Conservation (phyloP, 2,888 invertebrate species). For the Nesidiocoris tenuis region DNA sequence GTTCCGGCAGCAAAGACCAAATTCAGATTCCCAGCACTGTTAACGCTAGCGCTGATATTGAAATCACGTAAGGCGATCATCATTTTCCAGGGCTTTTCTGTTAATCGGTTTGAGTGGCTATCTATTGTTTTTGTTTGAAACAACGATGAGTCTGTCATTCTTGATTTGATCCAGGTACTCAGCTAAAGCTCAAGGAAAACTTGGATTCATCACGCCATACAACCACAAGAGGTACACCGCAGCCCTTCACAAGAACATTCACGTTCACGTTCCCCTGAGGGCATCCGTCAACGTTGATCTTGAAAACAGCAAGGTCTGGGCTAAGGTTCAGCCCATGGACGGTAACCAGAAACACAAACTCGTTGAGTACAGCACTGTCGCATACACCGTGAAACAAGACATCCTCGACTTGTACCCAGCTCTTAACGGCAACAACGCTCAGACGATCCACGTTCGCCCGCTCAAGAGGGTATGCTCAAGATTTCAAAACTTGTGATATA, state of each 20-base stretch:
- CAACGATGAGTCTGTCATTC: no score
- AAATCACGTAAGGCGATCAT: slow-evolving; percentile 39
- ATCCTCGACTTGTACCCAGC: slow-evolving; percentile 59
- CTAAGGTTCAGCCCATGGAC: slow-evolving; percentile 59
- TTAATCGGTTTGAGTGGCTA: no score
- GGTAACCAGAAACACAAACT: slow-evolving; percentile 59
- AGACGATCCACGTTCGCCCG: slow-evolving; percentile 49
- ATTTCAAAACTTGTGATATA: no score
- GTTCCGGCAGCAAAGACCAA: slow-evolving; percentile 44
- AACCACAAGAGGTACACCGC: slow-evolving; percentile 61
- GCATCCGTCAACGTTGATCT: slow-evolving; percentile 57
- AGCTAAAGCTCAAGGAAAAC: slow-evolving; percentile 61
- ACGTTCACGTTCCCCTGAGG: slow-evolving; percentile 64
- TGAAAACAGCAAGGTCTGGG: slow-evolving; percentile 57
- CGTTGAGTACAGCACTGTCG: slow-evolving; percentile 63
- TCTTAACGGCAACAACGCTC: slow-evolving; percentile 33
- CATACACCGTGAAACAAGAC: slow-evolving; percentile 64
- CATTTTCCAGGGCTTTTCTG: no score
- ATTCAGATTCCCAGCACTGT: slow-evolving; percentile 54
- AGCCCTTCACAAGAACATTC: slow-evolving; percentile 63
- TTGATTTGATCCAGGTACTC: slow-evolving; percentile 57
- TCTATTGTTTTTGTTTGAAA: no score
- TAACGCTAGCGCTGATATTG: slow-evolving; percentile 53
- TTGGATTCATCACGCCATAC: slow-evolving; percentile 67
- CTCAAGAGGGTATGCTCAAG: slow-evolving; percentile 41